phyloP scores from a whole-genome alignment of 2,888 invertebrate species.

The Oegoconia quadripuncta region DNA sequence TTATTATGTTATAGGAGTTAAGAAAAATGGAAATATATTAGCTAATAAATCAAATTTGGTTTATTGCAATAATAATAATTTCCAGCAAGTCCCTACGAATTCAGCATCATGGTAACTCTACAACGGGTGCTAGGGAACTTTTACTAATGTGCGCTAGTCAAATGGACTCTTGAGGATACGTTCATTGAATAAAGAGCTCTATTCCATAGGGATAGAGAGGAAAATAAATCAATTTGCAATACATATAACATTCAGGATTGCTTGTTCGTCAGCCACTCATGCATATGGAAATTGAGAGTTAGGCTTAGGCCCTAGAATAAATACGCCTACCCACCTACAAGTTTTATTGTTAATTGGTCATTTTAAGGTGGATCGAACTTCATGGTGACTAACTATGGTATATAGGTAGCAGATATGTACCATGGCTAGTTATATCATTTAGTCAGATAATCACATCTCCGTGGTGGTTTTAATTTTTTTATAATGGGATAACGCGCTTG shows the following conservation, averaged over 20 bases:
- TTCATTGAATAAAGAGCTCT: conserved; percentile 52
- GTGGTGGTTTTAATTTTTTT: too few relatives aligned
- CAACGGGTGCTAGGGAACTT: conserved; percentile 59
- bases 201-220: conserved; percentile 40
- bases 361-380: too few relatives aligned
- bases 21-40: too few relatives aligned
- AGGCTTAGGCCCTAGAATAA: conserved; percentile 64
- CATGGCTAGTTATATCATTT: too few relatives aligned
- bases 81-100: conserved; percentile 4
- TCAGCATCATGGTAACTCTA: conserved; percentile 44
- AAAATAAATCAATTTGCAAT: conserved; percentile 36
- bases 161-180: conserved; percentile 68
- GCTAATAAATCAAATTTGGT: too few relatives aligned
- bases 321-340: conserved; percentile 35
- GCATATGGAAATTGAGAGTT: conserved; percentile 69
- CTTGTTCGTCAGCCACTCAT: conserved; percentile 59
- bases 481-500: too few relatives aligned
- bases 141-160: conserved; percentile 77
- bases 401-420: too few relatives aligned
- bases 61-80: neutral
- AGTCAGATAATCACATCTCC: too few relatives aligned
- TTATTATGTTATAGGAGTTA: too few relatives aligned
- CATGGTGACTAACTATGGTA: too few relatives aligned
- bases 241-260: conserved; percentile 46
- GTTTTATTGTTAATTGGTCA: conserved; percentile 30